Conservation (phyloP, 1,140 invertebrate species). For the Nephotettix cincticeps region DNA sequence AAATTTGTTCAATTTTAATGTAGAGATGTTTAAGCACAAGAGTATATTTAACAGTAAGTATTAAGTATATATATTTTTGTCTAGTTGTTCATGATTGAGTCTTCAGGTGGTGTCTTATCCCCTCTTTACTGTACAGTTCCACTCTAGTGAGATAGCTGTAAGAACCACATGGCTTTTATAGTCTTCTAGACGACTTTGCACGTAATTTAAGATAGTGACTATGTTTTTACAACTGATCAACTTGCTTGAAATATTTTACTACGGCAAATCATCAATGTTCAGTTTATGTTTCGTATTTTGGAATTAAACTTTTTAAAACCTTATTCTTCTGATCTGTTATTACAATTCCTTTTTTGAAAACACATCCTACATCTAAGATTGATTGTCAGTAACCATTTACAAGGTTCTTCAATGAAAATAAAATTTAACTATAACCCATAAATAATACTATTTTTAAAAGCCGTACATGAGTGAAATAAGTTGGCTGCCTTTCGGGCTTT, state of each 20-base stretch:
- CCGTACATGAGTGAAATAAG: no score
- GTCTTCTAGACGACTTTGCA: neutral
- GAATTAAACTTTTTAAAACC: slow-evolving; percentile 7
- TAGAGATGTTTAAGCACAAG: neutral
- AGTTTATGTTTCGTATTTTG: neutral
- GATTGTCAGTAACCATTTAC: no score
- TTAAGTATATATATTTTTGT: no score
- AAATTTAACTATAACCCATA: no score
- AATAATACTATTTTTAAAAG: no score
- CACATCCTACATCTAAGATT: no score
- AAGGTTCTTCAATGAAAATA: no score
- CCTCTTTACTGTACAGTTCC: slow-evolving; percentile 2
- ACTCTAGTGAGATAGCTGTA: neutral
- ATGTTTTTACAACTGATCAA: slow-evolving; percentile 4
- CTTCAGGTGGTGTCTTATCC: neutral
- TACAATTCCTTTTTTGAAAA: no score
- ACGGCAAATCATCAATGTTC: neutral
- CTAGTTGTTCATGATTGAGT: no score
- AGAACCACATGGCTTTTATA: neutral
- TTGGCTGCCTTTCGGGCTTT: no score
- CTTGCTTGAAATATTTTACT: neutral
- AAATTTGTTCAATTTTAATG: no score
- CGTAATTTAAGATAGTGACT: neutral
- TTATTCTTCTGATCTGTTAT: no score
- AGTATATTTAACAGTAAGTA: neutral